Evolutionary conservation across 2,888 invertebrate species (phyloP), one percentile per base, ranked within the genome.

Genomic region (Neuroscelio doddi): DNA sequence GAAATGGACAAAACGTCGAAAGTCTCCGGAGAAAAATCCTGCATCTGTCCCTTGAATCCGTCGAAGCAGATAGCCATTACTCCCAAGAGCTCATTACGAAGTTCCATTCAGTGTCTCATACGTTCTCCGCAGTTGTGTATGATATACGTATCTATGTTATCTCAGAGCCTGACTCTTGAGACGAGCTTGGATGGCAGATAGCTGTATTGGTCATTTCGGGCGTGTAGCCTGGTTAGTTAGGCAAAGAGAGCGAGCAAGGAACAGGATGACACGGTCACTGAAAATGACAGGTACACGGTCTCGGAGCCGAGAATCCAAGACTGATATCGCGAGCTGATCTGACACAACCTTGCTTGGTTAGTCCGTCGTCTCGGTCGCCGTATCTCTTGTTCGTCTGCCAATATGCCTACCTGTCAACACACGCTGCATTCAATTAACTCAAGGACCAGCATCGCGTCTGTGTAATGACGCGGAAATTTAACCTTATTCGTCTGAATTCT

Each of bases 231-330:
- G 70, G 75, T 76, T 77, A 78, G 78, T 76, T 75, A 75, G 75
- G 56, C 62, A 62, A 63, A 63, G 63, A 68, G 64, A 65, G 65
- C 57, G 58, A 69, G 66, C 68, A 55, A 57, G 58, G 57, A 64
- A 65, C 62, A 68, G 74, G 78, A 78, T 79, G 81, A 81, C 81
- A 79, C 81, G 78, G 75, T 78, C 79, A 76, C 76, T 77, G 78
- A 80, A 79, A 80, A 81, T 83, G 83, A 83, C 83, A 83, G 83
- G 81, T 82, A 83, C 83, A 83, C 76, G 83, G 77, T 76, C 80
- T 78, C 72, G 73, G 73, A 72, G 72, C 68, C 74, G 71, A 68
- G 76, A 74, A 75, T 73, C 70, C 59, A 68, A 71, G 70, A 64
- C 70, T 69, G 80, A 77, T 83, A 83, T 83, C 82, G 80, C 78